Evolutionary conservation across 1,140 invertebrate species (phyloP), one percentile per base, ranked within the genome.

Genomic region (Rhynchophorus ferrugineus): DNA sequence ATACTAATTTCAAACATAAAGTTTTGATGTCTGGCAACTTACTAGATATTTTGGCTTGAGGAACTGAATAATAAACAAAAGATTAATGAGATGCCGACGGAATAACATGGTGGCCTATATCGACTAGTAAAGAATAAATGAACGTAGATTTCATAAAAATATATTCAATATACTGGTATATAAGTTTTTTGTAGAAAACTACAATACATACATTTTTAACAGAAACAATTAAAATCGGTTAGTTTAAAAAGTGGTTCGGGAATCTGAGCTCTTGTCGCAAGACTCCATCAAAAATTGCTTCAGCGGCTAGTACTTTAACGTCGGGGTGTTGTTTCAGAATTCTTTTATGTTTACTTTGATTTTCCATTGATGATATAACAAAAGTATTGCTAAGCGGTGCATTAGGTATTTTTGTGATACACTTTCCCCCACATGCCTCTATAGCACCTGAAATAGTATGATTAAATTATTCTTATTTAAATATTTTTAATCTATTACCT

Each of bases 231-330:
- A n/a, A n/a, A n/a, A n/a, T n/a, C n/a, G n/a, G n/a, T 54, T 16
- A 57, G 9, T 11, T 14, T 35, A 58, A 35, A 35, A 48, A 29
- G 43, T 59, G 57, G n/a, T 33, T 45, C 14, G 37, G 34, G 43
- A 75, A 64, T 19, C 70, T 61, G 0, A 74, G 35, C 47, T 62
- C 65, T 59, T 77, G 75, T 22, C 63, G 49, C 33, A 77, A 60
- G n/a, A 74, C 70, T 0, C 71, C 73, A 34, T 68, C 67, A 9
- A 77, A 66, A 9, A 77, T 67, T 18, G 74, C 69, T 56, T 77
- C 75, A 0, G 70, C 59, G 21, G 67, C 60, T 1, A 77, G 69
- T 18, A 75, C 38, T 3, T 47, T 61, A 2, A 71, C 66, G 17
- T 56, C 34, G 0, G 72, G 68, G 7, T 68, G 64, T 24, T 65